These are phyloP conservation scores for Dendroctonus valens DNA, from an alignment of 1,140 invertebrate species.

Conservation along the genomic window DNA sequence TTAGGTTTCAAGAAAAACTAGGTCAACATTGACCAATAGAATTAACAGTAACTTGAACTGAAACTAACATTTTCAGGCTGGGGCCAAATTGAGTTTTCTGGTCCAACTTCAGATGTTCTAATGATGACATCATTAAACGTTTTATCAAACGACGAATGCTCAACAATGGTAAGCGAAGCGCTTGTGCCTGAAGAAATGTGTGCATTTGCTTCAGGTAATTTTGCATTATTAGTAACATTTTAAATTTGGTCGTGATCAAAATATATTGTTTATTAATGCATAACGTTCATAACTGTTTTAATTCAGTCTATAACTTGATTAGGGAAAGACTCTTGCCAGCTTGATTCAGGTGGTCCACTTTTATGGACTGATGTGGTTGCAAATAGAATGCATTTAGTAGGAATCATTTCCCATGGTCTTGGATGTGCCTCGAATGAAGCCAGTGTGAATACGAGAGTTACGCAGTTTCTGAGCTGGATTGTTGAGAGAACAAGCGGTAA, in stretches of 20 bases:
- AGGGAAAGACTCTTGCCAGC: conserved; percentile 61
- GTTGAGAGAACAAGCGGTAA: conserved; percentile 19
- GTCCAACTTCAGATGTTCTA: conserved; percentile 57
- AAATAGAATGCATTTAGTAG: conserved; percentile 51
- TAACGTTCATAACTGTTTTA: too few species aligned
- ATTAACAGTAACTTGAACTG: not conserved
- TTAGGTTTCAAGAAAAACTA: not conserved
- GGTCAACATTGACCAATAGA: not conserved
- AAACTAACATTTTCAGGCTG: conserved; percentile 58
- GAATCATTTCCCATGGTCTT: conserved; percentile 57
- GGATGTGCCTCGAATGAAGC: conserved; percentile 55
- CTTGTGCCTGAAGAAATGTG: conserved; percentile 59
- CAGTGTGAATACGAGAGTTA: conserved; percentile 56
- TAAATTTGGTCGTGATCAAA: not conserved
- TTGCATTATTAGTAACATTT: not conserved
- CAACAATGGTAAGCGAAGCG: conserved; percentile 2
- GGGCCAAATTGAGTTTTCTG: conserved; percentile 54
- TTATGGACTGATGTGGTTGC: conserved; percentile 19
- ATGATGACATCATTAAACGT: conserved; percentile 60
- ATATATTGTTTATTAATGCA: not conserved
- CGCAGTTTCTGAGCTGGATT: conserved; percentile 58
- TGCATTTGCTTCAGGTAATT: conserved; percentile 59
- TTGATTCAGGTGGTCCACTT: conserved; percentile 64
- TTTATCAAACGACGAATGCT: conserved; percentile 54
- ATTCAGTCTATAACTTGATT: not conserved